Base-by-base conservation (phyloP, 2,113 vertebrate genomes). In the Megaceryle maxima region DNA sequence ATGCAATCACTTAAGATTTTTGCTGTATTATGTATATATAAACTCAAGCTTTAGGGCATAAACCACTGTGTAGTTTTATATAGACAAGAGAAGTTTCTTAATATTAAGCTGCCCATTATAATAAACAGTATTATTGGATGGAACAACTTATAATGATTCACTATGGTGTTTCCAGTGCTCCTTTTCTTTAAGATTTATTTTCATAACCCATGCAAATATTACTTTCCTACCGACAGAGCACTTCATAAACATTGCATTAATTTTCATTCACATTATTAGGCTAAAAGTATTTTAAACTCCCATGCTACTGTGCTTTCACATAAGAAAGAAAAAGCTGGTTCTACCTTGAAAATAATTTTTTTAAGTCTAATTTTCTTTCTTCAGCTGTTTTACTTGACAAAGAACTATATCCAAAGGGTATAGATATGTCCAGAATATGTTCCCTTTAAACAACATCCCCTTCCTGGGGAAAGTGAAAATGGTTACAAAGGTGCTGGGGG, bases 311-410 rank as follows among this genome's bases (percentile, higher is more conserved):
- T 62, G 15, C 16, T 95, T 48, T 94, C 3, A 6, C 33, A 48
- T 39, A 43, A 43, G 7, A 29, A 55, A 44, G 59, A 84, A n/a
- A 29, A 28, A 37, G 5, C 67, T 4, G 10, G 50, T 50, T 80
- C 19, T 24, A 44, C 10, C 24, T 56, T 16, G 51, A 84, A 94
- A 76, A 59, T 6, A 94, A 56, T 68, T 85, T 75, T 89, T 79
- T 5, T 8, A 97, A 91, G 73, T 91, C 74, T 90, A 43, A 60
- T 92, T 97, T 93, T 96, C 57, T 93, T 96, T 69, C 60, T 92
- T 95, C 16, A 11, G 44, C 84, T 92, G 16, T 85, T 96, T 88
- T 87, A 70, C 59, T 94, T 89, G 92, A 97, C 8, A 26, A 92
- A 90, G 57, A 94, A 75, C 37, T 86, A 77, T 87, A 83, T 92